Evolutionary conservation across 1,140 invertebrate genomes (phyloP), one percentile per base, ranked within the genome.

Genomic region (Drosophila oshimai): DNA sequence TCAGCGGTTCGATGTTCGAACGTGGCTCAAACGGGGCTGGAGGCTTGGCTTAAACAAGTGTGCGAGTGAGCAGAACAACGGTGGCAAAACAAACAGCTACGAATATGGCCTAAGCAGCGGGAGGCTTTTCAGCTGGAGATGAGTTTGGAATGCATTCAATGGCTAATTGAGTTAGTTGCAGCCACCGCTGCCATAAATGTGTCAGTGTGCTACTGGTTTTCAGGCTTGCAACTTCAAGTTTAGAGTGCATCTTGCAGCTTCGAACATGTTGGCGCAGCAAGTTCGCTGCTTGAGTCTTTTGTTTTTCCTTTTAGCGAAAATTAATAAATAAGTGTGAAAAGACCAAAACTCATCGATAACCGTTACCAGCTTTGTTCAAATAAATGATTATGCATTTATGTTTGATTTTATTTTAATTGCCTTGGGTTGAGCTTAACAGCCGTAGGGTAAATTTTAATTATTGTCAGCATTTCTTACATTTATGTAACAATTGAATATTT

Each of bases 211-310:
- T 64, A 64, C 58, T 39, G 58, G 31, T 49, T 45, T 45, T 34
- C 42, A 41, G 24, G 69, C 49, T 70, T 44, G 24, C 10, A 41
- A 22, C 31, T 46, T 29, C 3, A 10, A 64, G 45, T n/a, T 15
- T 47, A 24, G 26, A 61, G 33, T 36, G 46, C 62, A 72, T 26
- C 28, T 18, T 49, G 36, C 34, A n/a, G 51, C 46, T 39, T 61
- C 62, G 24, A 79, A 70, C 75, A 50, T 74, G 75, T 74, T 46
- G n/a, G 54, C 4, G 1, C 2, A 9, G 26, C 79, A 50, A 80
- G 81, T 86, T 86, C 49, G 80, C 42, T 50, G 81, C 61, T 47
- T 80, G 42, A 86, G 57, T 86, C 80, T 80, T 86, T 86, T 61
- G 80, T 80, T 55, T 65, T 36, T 57, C 22, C 3, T 20, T 17